A percentile compares a stretch with the other conserved stretches of the same genome.
These are phyloP conservation scores for Alethe diademata DNA, from an alignment of 2,113 vertebrate genomes.

Conservation along the genomic window DNA sequence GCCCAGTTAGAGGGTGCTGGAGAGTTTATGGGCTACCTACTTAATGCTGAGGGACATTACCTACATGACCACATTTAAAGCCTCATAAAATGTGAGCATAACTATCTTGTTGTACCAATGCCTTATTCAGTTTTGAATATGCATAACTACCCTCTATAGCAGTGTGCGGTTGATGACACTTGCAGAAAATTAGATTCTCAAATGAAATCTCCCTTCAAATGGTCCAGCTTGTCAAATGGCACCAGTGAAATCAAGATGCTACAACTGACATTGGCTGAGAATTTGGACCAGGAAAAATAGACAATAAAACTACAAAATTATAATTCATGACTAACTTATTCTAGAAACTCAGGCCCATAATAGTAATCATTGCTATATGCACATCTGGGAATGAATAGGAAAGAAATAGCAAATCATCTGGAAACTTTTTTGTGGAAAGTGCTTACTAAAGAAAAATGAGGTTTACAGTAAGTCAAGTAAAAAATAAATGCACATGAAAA, in stretches of 20 bases:
- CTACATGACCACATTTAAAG: neutral
- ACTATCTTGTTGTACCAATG: neutral
- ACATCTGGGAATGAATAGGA: neutral
- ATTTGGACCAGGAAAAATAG: neutral
- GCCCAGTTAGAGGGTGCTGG: neutral
- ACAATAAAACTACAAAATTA: neutral
- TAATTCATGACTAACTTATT: neutral
- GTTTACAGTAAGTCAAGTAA: neutral
- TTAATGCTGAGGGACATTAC: neutral
- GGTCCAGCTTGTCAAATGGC: neutral
- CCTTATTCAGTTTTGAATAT: neutral
- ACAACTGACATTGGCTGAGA: neutral
- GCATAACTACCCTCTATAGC: neutral
- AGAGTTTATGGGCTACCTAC: neutral
- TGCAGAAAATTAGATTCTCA: neutral
- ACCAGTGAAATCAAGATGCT: neutral
- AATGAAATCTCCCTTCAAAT: neutral
- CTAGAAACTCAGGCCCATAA: neutral
- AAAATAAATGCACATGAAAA: neutral
- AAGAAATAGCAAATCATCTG: slow-evolving; percentile 13
- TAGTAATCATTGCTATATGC: neutral
- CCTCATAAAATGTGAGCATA: neutral
- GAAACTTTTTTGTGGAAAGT: neutral
- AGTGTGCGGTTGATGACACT: neutral
- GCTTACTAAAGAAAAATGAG: neutral